Conservation (phyloP, 2,797 vertebrate genomes). For the Balearica regulorum region DNA sequence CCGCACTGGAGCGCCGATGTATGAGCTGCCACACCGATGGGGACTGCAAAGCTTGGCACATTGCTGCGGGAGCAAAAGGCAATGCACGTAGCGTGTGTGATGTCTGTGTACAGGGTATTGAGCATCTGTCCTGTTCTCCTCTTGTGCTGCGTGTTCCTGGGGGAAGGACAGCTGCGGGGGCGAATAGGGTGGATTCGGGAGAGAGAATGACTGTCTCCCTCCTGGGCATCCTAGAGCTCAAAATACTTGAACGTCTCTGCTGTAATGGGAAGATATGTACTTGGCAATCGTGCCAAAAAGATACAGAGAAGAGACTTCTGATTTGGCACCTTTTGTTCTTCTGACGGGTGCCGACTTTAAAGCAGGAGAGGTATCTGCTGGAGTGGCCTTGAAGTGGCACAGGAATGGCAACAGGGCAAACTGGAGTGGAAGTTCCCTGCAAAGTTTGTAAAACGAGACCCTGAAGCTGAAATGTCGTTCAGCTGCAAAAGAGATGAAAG, state of each 20-base stretch:
- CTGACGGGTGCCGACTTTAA: background rate
- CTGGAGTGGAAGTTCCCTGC: background rate
- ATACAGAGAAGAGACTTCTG: background rate
- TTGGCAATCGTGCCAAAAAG: background rate
- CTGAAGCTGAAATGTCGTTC: background rate
- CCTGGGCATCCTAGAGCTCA: background rate
- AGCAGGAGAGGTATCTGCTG: background rate
- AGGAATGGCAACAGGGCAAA: background rate
- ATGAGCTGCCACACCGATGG: background rate
- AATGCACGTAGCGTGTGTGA: accelerated
- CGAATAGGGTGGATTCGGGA: background rate
- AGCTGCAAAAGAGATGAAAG: background rate
- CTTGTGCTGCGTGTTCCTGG: background rate
- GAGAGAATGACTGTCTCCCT: background rate
- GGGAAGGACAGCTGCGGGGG: background rate
- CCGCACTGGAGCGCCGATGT: background rate
- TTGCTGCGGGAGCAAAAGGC: accelerated
- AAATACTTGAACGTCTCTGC: background rate
- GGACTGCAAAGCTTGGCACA: background rate
- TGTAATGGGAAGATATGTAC: background rate
- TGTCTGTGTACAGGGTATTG: background rate
- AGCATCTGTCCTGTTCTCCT: accelerated
- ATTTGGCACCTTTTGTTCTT: background rate
- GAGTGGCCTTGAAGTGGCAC: background rate
- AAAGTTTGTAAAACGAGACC: background rate